Conservation (phyloP, 2,797 vertebrate species). For the Liparis tanakae region DNA sequence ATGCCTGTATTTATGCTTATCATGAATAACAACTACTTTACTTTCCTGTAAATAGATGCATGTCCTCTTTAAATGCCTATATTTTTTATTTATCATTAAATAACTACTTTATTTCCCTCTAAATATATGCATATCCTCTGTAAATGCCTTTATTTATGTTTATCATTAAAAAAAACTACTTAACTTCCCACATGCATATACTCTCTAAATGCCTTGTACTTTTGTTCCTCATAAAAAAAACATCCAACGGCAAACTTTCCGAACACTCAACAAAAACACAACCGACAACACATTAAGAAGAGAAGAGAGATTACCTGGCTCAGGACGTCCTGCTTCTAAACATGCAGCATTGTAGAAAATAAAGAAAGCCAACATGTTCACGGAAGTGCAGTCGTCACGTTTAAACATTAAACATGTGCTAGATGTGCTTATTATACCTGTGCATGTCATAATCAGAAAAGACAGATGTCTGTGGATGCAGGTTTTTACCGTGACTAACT, state of each 20-base stretch:
- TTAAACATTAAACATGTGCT: background rate
- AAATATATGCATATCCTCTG: background rate
- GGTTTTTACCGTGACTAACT: background rate
- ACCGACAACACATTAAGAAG: background rate
- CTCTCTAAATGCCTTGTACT: background rate
- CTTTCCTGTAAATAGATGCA: background rate
- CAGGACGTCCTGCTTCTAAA: conserved; percentile 93
- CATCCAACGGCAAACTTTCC: background rate
- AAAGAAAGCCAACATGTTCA: conserved; percentile 38
- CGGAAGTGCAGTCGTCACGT: background rate
- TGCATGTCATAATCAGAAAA: background rate
- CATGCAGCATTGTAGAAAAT: conserved; percentile 66
- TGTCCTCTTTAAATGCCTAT: too few species aligned
- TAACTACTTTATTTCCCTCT: background rate
- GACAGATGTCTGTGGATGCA: background rate
- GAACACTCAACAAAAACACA: conserved; percentile 19
- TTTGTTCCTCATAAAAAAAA: background rate
- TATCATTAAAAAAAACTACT: too few species aligned
- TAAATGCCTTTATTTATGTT: background rate
- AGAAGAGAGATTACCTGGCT: conserved; percentile 87
- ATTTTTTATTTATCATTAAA: too few species aligned
- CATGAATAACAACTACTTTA: background rate
- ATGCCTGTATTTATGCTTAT: background rate
- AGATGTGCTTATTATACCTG: background rate
- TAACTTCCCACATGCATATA: background rate